phyloP scores from a whole-genome alignment of 92 coral and sea anemone species.

The Palythoa grandiflora region DNA sequence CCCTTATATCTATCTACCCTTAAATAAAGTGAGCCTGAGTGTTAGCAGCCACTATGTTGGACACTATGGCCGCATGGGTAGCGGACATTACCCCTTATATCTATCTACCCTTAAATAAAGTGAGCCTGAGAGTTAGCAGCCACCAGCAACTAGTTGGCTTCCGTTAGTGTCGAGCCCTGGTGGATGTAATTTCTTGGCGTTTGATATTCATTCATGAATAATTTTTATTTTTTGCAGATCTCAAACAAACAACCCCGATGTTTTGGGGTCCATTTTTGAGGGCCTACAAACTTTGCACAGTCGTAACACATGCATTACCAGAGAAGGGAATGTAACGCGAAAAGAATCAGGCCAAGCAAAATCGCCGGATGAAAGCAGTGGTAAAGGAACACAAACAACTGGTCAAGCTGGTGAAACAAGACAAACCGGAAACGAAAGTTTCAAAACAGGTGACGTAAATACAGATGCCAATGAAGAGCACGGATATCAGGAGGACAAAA shows the following conservation, averaged over 20 bases:
- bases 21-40: too few relatives aligned
- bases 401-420: constrained; percentile 18
- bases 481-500: not conserved
- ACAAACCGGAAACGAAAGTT: not conserved
- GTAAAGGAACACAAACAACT: not conserved
- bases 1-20: too few relatives aligned
- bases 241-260: constrained; percentile 73
- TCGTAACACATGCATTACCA: constrained; percentile 61
- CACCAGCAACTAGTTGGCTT: too few relatives aligned
- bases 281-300: constrained; percentile 80
- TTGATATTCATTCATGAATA: not conserved
- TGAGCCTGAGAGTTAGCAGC: too few relatives aligned
- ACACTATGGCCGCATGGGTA: too few relatives aligned
- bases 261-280: constrained; percentile 89
- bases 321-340: constrained; percentile 70
- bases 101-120: too few relatives aligned
- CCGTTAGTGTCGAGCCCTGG: too few relatives aligned
- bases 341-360: not conserved
- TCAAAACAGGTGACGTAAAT: not conserved
- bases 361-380: not conserved
- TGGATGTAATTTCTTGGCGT: too few relatives aligned
- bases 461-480: not conserved
- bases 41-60: too few relatives aligned
- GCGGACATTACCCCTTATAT: too few relatives aligned
- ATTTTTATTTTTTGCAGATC: constrained; percentile 47